phyloP scores from a whole-genome alignment of 2,113 vertebrate species.

The Megalops atlanticus region DNA sequence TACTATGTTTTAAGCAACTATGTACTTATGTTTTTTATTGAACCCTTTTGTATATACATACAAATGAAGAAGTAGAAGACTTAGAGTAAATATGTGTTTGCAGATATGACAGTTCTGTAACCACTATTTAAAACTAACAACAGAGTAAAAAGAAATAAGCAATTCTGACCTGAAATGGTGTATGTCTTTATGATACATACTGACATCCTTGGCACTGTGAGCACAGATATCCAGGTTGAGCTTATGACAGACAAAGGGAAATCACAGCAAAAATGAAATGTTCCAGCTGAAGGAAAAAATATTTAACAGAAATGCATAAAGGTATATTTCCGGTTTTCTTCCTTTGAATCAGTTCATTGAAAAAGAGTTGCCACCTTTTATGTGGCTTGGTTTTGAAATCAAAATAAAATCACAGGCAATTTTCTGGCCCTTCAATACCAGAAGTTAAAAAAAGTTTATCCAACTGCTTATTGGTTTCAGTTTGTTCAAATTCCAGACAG shows the following conservation, averaged over 20 bases:
- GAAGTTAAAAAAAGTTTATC: no score
- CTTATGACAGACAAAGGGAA: constrained; percentile 12
- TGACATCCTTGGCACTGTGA: constrained; percentile 30
- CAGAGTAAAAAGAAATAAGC: background rate
- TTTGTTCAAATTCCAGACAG: background rate
- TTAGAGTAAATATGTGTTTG: no score
- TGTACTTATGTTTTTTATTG: no score
- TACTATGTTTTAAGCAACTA: no score
- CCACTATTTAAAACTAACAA: no score
- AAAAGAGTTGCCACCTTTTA: background rate
- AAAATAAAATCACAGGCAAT: no score
- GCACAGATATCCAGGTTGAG: constrained; percentile 40
- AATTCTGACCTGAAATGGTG: constrained; percentile 54
- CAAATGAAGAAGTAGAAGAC: no score
- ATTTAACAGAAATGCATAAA: background rate
- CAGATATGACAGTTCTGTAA: no score
- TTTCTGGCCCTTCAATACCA: no score
- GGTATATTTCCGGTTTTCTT: background rate
- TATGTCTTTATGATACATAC: constrained; percentile 45
- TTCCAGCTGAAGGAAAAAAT: background rate
- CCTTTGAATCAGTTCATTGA: background rate
- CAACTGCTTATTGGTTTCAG: background rate
- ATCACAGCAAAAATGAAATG: background rate
- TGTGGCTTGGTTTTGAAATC: background rate
- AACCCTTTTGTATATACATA: no score